Conservation (phyloP, 2,113 vertebrate species). For the Dinomys branickii region DNA sequence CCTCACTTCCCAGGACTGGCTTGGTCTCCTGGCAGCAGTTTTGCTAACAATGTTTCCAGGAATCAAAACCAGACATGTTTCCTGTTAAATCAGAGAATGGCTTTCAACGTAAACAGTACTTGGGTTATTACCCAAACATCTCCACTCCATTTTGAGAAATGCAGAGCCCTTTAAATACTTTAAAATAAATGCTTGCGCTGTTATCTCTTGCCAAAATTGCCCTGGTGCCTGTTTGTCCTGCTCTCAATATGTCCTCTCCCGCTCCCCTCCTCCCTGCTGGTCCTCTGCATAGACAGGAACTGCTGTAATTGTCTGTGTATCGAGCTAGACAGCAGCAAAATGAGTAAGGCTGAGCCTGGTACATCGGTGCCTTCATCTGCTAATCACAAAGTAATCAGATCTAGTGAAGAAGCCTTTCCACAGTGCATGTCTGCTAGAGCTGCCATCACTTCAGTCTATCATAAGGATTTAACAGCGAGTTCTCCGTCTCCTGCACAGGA, state of each 20-base stretch:
- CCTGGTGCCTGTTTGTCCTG: not conserved
- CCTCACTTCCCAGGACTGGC: not conserved
- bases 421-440: not conserved
- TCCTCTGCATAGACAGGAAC: not conserved
- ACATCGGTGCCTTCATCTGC: not conserved
- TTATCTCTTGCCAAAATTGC: not conserved
- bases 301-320: not conserved
- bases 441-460: not conserved
- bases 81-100: constrained; percentile 67
- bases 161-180: constrained; percentile 5
- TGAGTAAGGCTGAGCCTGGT: not conserved
- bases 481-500: too few relatives aligned
- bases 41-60: constrained; percentile 68
- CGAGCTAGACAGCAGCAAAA: not conserved
- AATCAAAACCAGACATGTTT: constrained; percentile 72
- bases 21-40: constrained; percentile 64
- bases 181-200: not conserved
- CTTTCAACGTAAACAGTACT: constrained; percentile 63
- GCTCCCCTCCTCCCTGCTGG: not conserved
- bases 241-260: not conserved
- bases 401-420: not conserved
- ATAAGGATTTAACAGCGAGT: not conserved
- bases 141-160: constrained; percentile 16
- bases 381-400: constrained; percentile 1
- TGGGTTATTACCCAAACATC: constrained; percentile 57